Conservation (phyloP, 2,113 vertebrate species). For the Etia nguti region DNA sequence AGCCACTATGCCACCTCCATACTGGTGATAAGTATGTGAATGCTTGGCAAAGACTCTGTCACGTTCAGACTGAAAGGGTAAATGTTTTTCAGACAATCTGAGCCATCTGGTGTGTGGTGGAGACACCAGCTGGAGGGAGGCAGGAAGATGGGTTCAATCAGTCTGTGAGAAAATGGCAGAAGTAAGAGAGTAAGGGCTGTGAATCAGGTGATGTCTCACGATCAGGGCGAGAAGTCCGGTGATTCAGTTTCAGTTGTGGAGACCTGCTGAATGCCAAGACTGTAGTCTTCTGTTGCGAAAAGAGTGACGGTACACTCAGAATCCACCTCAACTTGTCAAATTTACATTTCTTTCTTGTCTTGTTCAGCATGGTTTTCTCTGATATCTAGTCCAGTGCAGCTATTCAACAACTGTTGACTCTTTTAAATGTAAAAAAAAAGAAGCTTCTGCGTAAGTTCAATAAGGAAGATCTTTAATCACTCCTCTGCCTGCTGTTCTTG, state of each 20-base stretch:
- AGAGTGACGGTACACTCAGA: neutral
- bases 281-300: neutral
- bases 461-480: neutral
- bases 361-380: neutral
- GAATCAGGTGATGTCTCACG: constrained; percentile 36
- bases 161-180: constrained; percentile 24
- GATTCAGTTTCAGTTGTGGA: neutral
- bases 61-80: constrained; percentile 50
- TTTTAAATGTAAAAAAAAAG: neutral
- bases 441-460: neutral
- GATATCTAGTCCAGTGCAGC: neutral
- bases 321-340: neutral
- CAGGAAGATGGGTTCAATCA: constrained; percentile 30
- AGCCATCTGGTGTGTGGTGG: constrained; percentile 64
- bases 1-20: constrained; percentile 28
- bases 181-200: constrained; percentile 4
- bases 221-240: constrained; percentile 1
- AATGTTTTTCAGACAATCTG: constrained; percentile 42
- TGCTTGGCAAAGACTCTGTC: constrained; percentile 38
- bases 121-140: constrained; percentile 59
- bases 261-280: neutral
- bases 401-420: neutral
- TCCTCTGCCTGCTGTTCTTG: neutral
- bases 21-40: constrained; percentile 18
- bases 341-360: neutral